These are phyloP conservation scores for Cettia cetti DNA, from an alignment of 2,113 vertebrate species.

Conservation along the genomic window DNA sequence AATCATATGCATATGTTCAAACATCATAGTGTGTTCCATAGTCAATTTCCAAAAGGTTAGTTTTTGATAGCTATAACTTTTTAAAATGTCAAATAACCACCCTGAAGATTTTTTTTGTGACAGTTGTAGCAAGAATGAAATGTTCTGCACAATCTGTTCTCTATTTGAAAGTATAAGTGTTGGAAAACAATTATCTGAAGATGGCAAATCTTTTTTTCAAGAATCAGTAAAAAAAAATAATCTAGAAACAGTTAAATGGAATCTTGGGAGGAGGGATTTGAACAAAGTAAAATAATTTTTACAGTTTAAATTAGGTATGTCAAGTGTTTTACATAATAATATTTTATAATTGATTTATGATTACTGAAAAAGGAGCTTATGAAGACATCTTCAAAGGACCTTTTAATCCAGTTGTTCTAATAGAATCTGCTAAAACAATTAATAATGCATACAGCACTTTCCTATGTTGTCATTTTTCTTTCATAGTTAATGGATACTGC, in stretches of 20 bases:
- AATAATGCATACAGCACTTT: conserved; percentile 53
- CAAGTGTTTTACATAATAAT: background rate
- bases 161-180: background rate
- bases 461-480: conserved; percentile 43
- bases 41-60: background rate
- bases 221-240: background rate
- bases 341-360: conserved; percentile 41
- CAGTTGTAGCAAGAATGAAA: background rate
- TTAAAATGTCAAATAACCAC: background rate
- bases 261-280: background rate
- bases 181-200: background rate
- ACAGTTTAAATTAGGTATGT: background rate
- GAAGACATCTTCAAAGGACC: conserved; percentile 35
- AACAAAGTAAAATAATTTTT: conserved; percentile 14
- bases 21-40: background rate
- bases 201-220: background rate
- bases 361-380: conserved; percentile 21
- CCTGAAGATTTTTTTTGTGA: background rate
- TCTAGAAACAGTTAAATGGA: background rate
- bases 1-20: background rate
- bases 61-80: background rate
- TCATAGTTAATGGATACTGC: conserved; percentile 29
- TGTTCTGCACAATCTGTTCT: background rate
- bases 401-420: conserved; percentile 51
- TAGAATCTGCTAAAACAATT: conserved; percentile 57